Evolutionary conservation across 2,888 invertebrate genomes (phyloP).

Genomic region (Polydrusus cervinus): DNA sequence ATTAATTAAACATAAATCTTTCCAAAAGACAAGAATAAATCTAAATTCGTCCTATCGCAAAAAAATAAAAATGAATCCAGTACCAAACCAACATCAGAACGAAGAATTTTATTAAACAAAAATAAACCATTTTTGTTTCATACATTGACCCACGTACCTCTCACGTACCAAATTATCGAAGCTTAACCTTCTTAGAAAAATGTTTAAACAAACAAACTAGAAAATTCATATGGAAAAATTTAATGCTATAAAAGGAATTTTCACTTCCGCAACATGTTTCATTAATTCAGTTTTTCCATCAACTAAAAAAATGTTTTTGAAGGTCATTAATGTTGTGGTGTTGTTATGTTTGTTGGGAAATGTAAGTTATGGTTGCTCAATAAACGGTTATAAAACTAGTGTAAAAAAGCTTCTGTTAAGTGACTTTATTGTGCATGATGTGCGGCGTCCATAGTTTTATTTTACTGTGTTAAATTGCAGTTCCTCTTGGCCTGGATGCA

Average conservation of each 20-base stretch:
- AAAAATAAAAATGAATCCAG: no score
- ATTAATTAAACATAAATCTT: no score
- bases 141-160: slow-evolving; percentile 4
- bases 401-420: background rate
- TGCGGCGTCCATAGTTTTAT: no score
- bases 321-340: slow-evolving; percentile 47
- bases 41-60: no score
- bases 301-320: slow-evolving; percentile 36
- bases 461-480: no score
- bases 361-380: no score
- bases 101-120: no score
- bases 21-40: no score
- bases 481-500: no score
- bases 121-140: background rate
- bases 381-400: background rate
- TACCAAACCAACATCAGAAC: no score
- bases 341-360: slow-evolving; percentile 48
- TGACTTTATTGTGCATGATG: background rate
- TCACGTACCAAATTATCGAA: slow-evolving; percentile 16
- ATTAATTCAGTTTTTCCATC: slow-evolving; percentile 12
- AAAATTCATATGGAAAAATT: slow-evolving; percentile 8
- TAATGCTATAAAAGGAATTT: slow-evolving; percentile 23
- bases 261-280: background rate
- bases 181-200: background rate
- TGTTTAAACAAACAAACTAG: background rate